phyloP scores from a whole-genome alignment of 2,888 invertebrate genomes.

The Stenotaenia linearis region DNA sequence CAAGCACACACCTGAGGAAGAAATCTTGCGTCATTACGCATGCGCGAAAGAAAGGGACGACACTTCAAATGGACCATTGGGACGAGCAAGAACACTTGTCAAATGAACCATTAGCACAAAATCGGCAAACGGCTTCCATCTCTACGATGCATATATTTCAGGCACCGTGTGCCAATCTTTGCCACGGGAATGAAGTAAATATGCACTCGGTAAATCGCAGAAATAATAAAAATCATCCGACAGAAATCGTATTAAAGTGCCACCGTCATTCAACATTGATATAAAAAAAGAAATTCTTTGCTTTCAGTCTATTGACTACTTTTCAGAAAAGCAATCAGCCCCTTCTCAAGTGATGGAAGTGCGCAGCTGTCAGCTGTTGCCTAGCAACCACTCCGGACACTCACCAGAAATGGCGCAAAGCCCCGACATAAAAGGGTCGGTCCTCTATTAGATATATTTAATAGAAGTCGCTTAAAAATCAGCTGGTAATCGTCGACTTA shows the following conservation, averaged over 20 bases:
- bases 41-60: neutral
- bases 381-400: conserved; percentile 1
- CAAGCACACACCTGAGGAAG: conserved; percentile 11
- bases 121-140: neutral
- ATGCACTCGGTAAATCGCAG: neutral
- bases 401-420: conserved; percentile 3
- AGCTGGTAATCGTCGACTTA: neutral
- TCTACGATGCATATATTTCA: neutral
- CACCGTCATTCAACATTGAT: neutral
- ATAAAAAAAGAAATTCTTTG: neutral
- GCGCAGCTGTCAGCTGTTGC: conserved; percentile 20
- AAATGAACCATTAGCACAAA: neutral
- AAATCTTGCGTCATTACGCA: neutral
- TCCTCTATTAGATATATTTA: neutral
- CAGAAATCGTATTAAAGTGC: neutral
- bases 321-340: conserved; percentile 20
- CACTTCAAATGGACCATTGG: neutral
- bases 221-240: neutral
- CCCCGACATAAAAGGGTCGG: neutral
- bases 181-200: neutral
- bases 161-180: neutral
- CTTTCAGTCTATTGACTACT: conserved; percentile 16
- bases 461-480: neutral
- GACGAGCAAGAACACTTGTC: neutral
- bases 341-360: conserved; percentile 24